Base-by-base conservation (phyloP, 2,113 vertebrate genomes). In the Hippolais icterina region DNA sequence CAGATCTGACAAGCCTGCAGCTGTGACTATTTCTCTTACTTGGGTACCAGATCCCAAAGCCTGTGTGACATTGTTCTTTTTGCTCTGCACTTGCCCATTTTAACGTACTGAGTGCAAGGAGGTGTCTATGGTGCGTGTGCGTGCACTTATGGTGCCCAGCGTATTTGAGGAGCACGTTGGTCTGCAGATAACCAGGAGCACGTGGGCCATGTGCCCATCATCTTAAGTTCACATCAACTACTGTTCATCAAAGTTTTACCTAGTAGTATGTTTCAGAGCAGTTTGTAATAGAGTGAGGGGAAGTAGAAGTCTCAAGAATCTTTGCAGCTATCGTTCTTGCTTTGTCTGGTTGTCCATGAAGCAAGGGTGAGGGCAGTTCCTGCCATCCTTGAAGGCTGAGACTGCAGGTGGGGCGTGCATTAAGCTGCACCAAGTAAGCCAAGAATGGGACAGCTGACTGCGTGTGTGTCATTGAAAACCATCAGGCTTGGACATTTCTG, bases 141-240 rank as follows among this genome's bases (percentile, higher is more conserved):
- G n/a, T 33, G 39, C n/a, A n/a, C 41, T 33, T 35, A 9, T 0
- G 2, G 39, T 12, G 7, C 44, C 19, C 2, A 1, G 15, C 4
- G 2, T 47, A 3, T 35, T 25, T 25, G 46, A 47, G 72, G 42
- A 33, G 28, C 5, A 1, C 1, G 14, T 46, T 22, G 49, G 22
- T 54, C 35, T 2, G 5, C 47, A 56, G 20, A 11, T 37, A 11
- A 12, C 0, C 11, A 2, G 75, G 24, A n/a, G 10, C 12, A 5
- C 1, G 0, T 17, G 22, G 15, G 5, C 49, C 2, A 1, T 9
- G 23, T 56, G 41, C 35, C 16, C 8, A 3, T n/a, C 31, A 52
- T 54, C 11, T 17, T 23, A 12, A 52, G 53, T 60, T 41, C 29
- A 11, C 7, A 11, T 21, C 35, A 71, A 3, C 35, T 44, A 1